phyloP scores from a whole-genome alignment of 1,140 invertebrate genomes.

The Drosophila mayri region DNA sequence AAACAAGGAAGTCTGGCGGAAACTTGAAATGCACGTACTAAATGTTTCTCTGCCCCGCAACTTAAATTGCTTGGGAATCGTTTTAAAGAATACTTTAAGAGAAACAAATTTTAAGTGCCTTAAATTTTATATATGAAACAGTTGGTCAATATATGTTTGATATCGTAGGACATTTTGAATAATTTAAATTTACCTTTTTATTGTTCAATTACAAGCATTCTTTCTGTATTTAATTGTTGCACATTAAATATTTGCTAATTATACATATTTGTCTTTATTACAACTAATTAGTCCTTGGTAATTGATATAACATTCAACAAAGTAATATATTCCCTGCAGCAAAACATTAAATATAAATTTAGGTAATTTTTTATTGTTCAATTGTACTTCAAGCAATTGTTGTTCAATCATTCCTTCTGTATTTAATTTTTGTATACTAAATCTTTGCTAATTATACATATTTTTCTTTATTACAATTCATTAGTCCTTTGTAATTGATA shows the following conservation, averaged over 20 bases:
- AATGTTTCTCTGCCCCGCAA: conserved; percentile 16
- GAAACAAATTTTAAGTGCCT: not conserved
- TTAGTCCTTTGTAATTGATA: too few species aligned
- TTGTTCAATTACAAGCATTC: not conserved
- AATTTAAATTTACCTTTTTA: not conserved
- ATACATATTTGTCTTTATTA: not conserved
- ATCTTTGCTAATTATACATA: not conserved
- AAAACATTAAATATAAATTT: too few species aligned
- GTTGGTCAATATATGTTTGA: not conserved
- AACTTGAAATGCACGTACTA: conserved; percentile 44
- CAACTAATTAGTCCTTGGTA: too few species aligned
- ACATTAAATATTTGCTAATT: not conserved
- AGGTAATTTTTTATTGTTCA: not conserved
- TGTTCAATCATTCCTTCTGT: not conserved
- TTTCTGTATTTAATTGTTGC: not conserved
- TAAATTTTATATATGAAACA: not conserved
- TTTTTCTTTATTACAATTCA: not conserved
- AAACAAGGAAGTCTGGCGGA: conserved; percentile 13
- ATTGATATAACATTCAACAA: too few species aligned
- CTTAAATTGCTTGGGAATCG: conserved; percentile 29
- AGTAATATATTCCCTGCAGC: too few species aligned
- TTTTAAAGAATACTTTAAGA: not conserved
- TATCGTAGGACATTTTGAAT: too few species aligned
- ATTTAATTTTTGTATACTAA: not conserved
- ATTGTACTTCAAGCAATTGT: too few species aligned